These are phyloP conservation scores for Lycaena phlaeas DNA, from an alignment of 2,888 invertebrate genomes.

Conservation along the genomic window DNA sequence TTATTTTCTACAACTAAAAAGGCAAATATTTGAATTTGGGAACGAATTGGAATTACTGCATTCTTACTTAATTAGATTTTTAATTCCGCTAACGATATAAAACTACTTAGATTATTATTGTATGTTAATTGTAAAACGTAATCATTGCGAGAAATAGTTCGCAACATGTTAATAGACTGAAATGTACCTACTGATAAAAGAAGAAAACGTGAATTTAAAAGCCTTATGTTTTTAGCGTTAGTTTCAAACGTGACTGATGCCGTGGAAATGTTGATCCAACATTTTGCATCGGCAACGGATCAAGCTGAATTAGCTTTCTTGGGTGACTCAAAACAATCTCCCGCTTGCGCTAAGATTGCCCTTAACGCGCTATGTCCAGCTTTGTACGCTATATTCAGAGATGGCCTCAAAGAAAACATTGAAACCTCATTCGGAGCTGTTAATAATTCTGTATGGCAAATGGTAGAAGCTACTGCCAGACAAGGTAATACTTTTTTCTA, in stretches of 20 bases:
- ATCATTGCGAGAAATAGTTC: background rate
- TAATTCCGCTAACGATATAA: no score
- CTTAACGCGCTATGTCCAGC: slow-evolving; percentile 86
- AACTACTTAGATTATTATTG: no score
- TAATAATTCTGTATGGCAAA: slow-evolving; percentile 90
- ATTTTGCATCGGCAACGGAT: slow-evolving; percentile 78
- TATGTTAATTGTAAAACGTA: no score
- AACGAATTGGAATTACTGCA: no score
- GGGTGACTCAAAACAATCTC: slow-evolving; percentile 74
- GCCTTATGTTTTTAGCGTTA: slow-evolving; percentile 68
- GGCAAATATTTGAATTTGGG: no score
- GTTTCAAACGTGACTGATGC: slow-evolving; percentile 82
- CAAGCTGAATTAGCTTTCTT: slow-evolving; percentile 73
- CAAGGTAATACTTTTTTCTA: slow-evolving; percentile 67
- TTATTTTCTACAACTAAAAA: no score
- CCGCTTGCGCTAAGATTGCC: slow-evolving; percentile 81
- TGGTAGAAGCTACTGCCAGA: slow-evolving; percentile 90
- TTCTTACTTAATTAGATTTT: no score
- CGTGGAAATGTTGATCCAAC: slow-evolving; percentile 81
- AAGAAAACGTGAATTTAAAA: background rate
- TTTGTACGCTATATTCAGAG: slow-evolving; percentile 85
- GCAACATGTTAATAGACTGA: no score
- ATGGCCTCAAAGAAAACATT: slow-evolving; percentile 85
- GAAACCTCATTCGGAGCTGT: slow-evolving; percentile 90
- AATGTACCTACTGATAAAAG: no score